A percentile compares a stretch with the other conserved stretches of the same genome.
Conservation (phyloP, 2,797 vertebrate genomes). For the Botia almorhae region DNA sequence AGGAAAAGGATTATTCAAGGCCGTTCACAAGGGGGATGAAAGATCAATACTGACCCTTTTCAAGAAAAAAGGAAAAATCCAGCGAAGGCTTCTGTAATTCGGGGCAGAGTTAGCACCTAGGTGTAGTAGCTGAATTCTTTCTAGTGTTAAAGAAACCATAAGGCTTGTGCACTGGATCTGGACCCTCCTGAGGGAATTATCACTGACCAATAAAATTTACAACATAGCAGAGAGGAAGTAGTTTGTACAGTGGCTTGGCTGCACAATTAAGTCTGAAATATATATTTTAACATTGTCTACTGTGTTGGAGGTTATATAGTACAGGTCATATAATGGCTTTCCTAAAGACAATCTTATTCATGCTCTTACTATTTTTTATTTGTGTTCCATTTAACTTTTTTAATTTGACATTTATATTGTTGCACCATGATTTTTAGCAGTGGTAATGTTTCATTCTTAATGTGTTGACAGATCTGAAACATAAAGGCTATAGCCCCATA, state of each 20-base stretch:
- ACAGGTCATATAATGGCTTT: constrained; percentile 24
- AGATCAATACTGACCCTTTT: constrained; percentile 69
- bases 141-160: constrained; percentile 31
- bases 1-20: constrained; percentile 67
- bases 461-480: not conserved
- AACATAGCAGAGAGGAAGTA: constrained; percentile 53
- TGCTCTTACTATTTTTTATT: not conserved
- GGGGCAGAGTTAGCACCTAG: constrained; percentile 62
- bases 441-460: not conserved
- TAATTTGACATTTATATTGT: not conserved
- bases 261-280: constrained; percentile 30
- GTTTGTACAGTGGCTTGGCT: constrained; percentile 30
- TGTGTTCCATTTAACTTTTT: not conserved
- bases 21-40: constrained; percentile 64
- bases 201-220: constrained; percentile 58
- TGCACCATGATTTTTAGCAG: not conserved
- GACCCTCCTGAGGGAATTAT: constrained; percentile 49
- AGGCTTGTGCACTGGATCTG: constrained; percentile 4
- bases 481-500: not conserved
- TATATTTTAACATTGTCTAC: not conserved
- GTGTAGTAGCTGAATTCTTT: constrained; percentile 44
- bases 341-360: not conserved
- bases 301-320: constrained; percentile 30
- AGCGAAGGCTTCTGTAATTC: constrained; percentile 62
- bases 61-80: constrained; percentile 54